Evolutionary conservation across 2,797 vertebrate species (phyloP).

Genomic region (Muscicapa comitata): DNA sequence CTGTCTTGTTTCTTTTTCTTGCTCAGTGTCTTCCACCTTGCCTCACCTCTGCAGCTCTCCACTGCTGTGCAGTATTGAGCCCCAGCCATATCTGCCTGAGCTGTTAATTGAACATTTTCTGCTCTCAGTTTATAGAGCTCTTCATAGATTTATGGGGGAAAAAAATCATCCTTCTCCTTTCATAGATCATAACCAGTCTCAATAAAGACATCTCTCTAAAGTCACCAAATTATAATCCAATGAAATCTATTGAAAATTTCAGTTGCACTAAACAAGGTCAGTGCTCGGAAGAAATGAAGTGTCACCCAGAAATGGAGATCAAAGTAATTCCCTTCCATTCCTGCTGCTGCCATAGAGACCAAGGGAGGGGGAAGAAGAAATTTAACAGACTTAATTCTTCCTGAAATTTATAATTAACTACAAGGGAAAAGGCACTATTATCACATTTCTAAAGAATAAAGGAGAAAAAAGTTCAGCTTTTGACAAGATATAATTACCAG

Average conservation of each 20-base stretch:
- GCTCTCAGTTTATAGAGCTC: conserved; percentile 16
- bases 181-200: conserved; percentile 32
- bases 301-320: conserved; percentile 70
- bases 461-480: conserved; percentile 64
- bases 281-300: conserved; percentile 48
- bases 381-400: conserved; percentile 76
- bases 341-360: conserved; percentile 76
- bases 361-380: conserved; percentile 47
- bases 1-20: background rate
- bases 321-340: conserved; percentile 71
- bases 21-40: background rate
- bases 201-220: conserved; percentile 52
- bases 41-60: background rate
- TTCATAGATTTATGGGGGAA: conserved; percentile 23
- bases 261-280: conserved; percentile 64
- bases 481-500: conserved; percentile 76
- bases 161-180: conserved; percentile 51
- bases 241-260: conserved; percentile 67
- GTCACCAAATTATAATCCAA: conserved; percentile 61
- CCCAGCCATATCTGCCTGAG: background rate
- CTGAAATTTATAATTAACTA: conserved; percentile 81
- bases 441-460: conserved; percentile 75
- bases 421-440: conserved; percentile 74
- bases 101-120: conserved; percentile 64
- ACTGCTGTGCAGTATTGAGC: background rate